Evolutionary conservation across 2,888 invertebrate species (phyloP), one percentile per base, ranked within the genome.

Genomic region (Parnassius apollo): DNA sequence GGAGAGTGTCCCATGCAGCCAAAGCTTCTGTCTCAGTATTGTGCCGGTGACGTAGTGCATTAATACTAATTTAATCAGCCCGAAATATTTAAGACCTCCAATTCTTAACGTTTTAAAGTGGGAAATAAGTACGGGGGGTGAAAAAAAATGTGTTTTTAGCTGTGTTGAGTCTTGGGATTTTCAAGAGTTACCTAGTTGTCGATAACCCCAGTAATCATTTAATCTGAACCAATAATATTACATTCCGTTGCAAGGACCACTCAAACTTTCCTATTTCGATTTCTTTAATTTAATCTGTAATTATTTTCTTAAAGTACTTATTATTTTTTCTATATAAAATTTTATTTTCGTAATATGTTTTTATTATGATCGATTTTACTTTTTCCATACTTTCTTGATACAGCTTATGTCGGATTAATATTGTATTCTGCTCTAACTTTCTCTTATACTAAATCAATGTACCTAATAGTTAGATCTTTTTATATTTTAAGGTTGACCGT

Each of bases 191-290:
- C 35, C 35, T 35, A 68, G 61, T 63, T 64, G 61, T 64, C 61
- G 60, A 64, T 18, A 60, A 42, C 60, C 56, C 59, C 22, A 48
- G 44, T 46, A 64, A 11, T 12, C 22, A 50, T 42, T 59, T 45
- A 48, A 60, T 49, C 52, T 57, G 46, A 57, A 60, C 35, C 55
- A 58, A 54, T 22, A 53, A 52, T 62, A 48, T 53, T 49, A 69
- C 64, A 60, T 63, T 68, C 83, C 83, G 82, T 87, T 94, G 94
- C 95, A 95, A 95, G 95, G 95, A 95, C 95, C 95, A 95, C 95
- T 95, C 95, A 95, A 95, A 94, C 88, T 93, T 94, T 94, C 93
- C 94, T 93, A 92, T 84, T 83, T 80, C 76, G 73, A 81, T 77
- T 74, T 76, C 77, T 75, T 74, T 76, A 59, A 66, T 66, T 66